These are phyloP conservation scores for Hetaerina titia DNA, from an alignment of 2,888 invertebrate species.

Conservation along the genomic window DNA sequence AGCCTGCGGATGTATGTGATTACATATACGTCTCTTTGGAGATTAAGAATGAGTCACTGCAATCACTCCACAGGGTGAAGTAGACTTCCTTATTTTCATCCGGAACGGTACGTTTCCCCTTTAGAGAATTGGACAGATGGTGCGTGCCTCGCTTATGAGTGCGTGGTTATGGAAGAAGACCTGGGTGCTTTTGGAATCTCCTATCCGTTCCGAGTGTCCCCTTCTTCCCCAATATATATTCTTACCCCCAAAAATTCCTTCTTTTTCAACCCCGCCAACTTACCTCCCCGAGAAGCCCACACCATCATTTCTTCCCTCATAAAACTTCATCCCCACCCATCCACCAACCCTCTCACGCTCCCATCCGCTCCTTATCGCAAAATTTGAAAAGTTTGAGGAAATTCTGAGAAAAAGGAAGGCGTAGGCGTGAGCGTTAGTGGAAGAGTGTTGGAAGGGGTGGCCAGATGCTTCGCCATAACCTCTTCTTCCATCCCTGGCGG, in stretches of 20 bases:
- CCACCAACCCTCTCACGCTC: neutral
- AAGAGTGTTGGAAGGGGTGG: neutral
- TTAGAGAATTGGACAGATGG: neutral
- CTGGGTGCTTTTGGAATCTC: neutral
- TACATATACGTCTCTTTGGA: neutral
- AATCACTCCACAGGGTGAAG: neutral
- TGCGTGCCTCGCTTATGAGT: neutral
- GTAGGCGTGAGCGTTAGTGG: neutral
- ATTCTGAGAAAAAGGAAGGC: neutral
- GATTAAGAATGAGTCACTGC: neutral
- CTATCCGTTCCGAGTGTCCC: neutral
- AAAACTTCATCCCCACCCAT: neutral
- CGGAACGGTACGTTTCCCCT: neutral
- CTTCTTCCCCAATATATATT: neutral
- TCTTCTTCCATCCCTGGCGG: neutral
- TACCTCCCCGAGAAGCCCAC: neutral
- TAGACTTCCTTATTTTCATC: neutral
- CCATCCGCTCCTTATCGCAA: conserved; percentile 27
- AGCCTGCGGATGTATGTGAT: neutral
- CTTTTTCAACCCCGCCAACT: neutral
- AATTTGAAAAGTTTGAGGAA: neutral
- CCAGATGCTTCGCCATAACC: neutral
- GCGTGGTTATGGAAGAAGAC: neutral
- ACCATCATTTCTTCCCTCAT: conserved; percentile 12
- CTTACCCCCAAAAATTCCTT: neutral